Conservation (phyloP, 2,888 invertebrate species). For the Aphodius sticticus region DNA sequence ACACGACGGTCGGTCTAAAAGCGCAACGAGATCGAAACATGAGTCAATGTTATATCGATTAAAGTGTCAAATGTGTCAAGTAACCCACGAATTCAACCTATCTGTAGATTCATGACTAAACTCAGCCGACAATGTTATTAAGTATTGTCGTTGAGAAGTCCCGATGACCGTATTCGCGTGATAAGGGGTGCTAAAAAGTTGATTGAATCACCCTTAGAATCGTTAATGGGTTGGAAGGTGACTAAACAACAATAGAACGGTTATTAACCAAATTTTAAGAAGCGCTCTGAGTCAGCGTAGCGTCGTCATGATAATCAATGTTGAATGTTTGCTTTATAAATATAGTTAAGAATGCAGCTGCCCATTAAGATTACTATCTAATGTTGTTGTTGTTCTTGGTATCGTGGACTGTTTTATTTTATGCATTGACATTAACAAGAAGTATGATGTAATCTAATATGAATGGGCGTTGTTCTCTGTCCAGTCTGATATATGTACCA, state of each 20-base stretch:
- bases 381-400: background rate
- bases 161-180: background rate
- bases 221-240: background rate
- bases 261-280: background rate
- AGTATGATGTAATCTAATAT: background rate
- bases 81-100: background rate
- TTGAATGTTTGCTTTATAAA: background rate
- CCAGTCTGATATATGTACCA: background rate
- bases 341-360: background rate
- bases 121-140: background rate
- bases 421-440: background rate
- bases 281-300: background rate
- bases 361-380: background rate
- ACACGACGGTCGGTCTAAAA: background rate
- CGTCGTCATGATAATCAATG: background rate
- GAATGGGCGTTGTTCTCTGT: background rate
- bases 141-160: background rate
- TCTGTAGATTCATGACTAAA: constrained; percentile 12
- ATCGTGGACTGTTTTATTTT: background rate
- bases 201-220: background rate
- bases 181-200: background rate
- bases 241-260: background rate
- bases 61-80: constrained; percentile 12
- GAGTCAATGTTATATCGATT: constrained; percentile 24
- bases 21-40: constrained; percentile 7